A percentile compares a stretch with the other conserved stretches of the same genome.
Conservation (phyloP, 1,140 invertebrate species). For the Drosophila elegans region DNA sequence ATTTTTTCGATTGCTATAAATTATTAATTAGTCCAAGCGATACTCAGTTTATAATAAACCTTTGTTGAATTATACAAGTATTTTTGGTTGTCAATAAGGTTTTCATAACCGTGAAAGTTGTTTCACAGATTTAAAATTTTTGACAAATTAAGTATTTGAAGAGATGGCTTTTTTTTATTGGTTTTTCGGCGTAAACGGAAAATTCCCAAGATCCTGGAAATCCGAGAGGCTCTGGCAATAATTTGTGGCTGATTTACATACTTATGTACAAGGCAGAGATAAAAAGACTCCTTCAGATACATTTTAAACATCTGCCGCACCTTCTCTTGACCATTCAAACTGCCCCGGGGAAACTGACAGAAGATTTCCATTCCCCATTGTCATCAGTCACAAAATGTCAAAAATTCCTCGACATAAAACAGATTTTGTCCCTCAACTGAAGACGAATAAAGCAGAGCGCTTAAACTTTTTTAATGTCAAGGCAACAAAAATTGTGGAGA, state of each 20-base stretch:
- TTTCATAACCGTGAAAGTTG: too few relatives aligned
- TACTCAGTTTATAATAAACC: too few relatives aligned
- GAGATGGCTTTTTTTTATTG: too few relatives aligned
- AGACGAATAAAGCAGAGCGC: constrained; percentile 54
- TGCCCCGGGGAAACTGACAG: constrained; percentile 3
- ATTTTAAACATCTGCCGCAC: not conserved
- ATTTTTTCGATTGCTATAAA: not conserved
- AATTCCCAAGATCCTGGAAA: not conserved
- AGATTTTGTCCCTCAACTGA: constrained; percentile 61
- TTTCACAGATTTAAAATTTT: too few relatives aligned
- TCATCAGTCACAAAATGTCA: constrained; percentile 74
- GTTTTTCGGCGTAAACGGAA: not conserved
- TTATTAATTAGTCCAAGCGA: not conserved
- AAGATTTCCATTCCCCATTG: constrained; percentile 26
- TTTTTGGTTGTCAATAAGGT: too few relatives aligned
- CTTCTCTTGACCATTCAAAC: constrained; percentile 3
- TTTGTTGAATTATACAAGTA: too few relatives aligned
- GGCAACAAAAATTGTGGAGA: constrained; percentile 52
- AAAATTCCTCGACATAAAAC: constrained; percentile 74
- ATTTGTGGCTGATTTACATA: not conserved
- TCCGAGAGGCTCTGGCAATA: not conserved
- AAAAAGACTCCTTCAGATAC: not conserved
- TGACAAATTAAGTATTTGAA: not conserved
- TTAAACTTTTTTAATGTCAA: constrained; percentile 75
- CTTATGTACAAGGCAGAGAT: not conserved